These are phyloP conservation scores for Panagrolaimus sp. DNA, from an alignment of 1,140 invertebrate genomes.

Conservation along the genomic window DNA sequence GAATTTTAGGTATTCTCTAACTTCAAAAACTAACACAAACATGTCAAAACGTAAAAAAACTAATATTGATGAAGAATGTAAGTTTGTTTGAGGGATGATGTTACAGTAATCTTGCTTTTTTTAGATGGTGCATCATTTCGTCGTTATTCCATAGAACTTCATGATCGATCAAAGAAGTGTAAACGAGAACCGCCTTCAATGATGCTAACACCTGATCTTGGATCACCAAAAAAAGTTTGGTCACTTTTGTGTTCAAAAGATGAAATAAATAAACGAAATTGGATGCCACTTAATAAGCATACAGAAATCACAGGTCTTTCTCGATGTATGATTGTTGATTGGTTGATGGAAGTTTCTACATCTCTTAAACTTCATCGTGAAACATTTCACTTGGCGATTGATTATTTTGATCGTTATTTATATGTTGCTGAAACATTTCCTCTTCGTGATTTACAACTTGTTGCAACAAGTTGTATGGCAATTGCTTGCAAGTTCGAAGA, in stretches of 20 bases:
- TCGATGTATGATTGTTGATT: constrained; percentile 89
- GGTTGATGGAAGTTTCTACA: constrained; percentile 95
- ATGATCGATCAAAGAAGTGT: not conserved
- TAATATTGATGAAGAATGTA: not conserved
- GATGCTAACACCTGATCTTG: not conserved
- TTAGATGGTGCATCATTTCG: not conserved
- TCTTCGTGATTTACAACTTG: constrained; percentile 79
- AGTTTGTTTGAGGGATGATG: not conserved
- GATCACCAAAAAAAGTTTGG: constrained; percentile 67
- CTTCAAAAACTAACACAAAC: not conserved
- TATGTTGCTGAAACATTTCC: constrained; percentile 66
- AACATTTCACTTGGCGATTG: constrained; percentile 87
- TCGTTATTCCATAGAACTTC: not conserved
- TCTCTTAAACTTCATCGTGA: constrained; percentile 90
- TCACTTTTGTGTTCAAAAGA: constrained; percentile 79
- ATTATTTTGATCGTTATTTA: constrained; percentile 81
- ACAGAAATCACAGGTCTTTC: constrained; percentile 79
- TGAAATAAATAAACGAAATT: constrained; percentile 68
- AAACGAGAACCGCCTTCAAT: not conserved
- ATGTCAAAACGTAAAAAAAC: not conserved
- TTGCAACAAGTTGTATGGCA: constrained; percentile 91
- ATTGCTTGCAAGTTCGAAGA: constrained; percentile 95
- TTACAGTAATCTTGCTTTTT: not conserved
- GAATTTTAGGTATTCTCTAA: not conserved
- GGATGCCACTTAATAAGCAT: constrained; percentile 75